Evolutionary conservation across 2,113 vertebrate genomes (phyloP).

Genomic region (Neolamprologus sp.): DNA sequence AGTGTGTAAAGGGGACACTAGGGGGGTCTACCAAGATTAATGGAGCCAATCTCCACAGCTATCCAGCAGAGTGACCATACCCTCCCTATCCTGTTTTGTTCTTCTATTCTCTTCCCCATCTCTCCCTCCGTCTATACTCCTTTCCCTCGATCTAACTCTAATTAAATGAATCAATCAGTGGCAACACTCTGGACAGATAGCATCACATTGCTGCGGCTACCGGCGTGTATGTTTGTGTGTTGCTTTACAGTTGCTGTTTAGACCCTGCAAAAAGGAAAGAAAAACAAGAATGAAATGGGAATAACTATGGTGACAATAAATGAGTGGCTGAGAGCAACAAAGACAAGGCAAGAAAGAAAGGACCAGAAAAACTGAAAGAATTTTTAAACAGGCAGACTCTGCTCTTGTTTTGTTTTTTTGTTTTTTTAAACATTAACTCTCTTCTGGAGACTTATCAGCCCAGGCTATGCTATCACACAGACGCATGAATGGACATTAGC

Average conservation of each 20-base stretch:
- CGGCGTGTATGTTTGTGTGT: not conserved
- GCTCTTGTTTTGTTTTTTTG: fast-evolving
- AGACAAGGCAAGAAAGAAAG: not conserved
- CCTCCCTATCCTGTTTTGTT: slow-evolving; percentile 25
- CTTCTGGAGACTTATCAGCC: slow-evolving; percentile 23
- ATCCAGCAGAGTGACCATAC: slow-evolving; percentile 61
- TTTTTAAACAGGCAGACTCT: not conserved
- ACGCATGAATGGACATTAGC: slow-evolving; percentile 34
- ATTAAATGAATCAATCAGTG: slow-evolving; percentile 80
- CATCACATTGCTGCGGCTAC: slow-evolving; percentile 25
- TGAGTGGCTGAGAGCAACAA: not conserved
- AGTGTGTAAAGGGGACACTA: slow-evolving; percentile 12
- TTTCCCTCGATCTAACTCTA: slow-evolving; percentile 58
- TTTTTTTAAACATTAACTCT: not conserved
- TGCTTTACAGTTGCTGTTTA: not conserved
- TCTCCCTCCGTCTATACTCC: not conserved
- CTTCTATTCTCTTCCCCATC: slow-evolving; percentile 12
- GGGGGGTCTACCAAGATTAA: slow-evolving; percentile 68
- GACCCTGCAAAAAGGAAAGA: not conserved
- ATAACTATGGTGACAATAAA: not conserved
- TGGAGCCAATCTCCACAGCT: slow-evolving; percentile 58
- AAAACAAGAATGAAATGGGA: not conserved
- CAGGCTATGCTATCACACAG: slow-evolving; percentile 12
- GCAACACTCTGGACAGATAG: slow-evolving; percentile 56
- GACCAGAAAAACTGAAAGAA: not conserved